Evolutionary conservation across 2,797 vertebrate genomes (phyloP).

Genomic region (Chiroxiphia lanceolata): DNA sequence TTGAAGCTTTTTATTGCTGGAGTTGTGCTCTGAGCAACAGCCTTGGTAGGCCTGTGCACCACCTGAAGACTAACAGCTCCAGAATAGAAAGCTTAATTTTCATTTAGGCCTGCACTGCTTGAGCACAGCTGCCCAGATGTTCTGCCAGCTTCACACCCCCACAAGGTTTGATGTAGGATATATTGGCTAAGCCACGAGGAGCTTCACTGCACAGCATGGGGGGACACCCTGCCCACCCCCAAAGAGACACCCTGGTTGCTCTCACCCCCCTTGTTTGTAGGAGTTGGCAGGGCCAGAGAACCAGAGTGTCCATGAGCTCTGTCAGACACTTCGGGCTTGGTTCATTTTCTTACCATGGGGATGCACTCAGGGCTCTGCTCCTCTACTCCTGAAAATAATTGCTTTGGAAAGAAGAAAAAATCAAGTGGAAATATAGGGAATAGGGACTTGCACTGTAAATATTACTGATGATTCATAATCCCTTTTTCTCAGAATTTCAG

Average conservation of each 20-base stretch:
- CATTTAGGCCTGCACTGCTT: background rate
- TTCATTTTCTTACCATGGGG: background rate
- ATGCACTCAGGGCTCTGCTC: background rate
- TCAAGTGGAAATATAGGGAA: background rate
- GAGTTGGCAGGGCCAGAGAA: background rate
- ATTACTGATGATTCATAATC: conserved; percentile 47
- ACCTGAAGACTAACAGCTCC: background rate
- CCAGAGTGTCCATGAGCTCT: background rate
- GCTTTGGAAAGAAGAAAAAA: background rate
- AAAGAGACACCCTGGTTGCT: background rate
- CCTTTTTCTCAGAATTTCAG: conserved; percentile 37
- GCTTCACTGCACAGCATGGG: background rate
- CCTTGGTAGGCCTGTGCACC: background rate
- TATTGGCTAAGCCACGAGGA: background rate
- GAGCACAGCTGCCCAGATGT: background rate
- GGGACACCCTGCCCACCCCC: background rate
- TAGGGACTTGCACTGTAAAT: background rate
- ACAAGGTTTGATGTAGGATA: background rate
- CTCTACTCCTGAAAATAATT: background rate
- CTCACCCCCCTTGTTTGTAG: background rate
- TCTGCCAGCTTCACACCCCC: background rate
- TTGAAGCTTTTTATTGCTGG: no score
- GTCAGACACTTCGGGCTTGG: background rate
- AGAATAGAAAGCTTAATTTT: background rate
- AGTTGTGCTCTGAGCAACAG: background rate